Evolutionary conservation across 2,113 vertebrate genomes (phyloP), one percentile per base, ranked within the genome.

Genomic region (Crotophaga sulcirostris): DNA sequence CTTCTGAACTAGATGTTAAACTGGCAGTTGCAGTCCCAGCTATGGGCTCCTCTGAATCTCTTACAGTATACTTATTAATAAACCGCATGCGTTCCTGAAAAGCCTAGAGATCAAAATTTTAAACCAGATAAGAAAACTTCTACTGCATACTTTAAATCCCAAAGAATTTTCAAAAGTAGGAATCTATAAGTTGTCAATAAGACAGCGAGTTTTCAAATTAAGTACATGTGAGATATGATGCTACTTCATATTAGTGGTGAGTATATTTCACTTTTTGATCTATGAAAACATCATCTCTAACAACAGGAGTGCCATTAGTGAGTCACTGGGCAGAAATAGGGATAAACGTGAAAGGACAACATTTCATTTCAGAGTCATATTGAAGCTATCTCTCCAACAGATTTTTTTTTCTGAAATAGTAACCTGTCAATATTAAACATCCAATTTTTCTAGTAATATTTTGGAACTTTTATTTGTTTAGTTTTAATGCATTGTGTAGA

Each of bases 81-180:
- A 97, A 99, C 49, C 79, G 95, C 42, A 98, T n/a, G 45, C 98
- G 98, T 69, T 98, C 97, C 94, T 98, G 97, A 79, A 96, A 94
- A 93, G 98, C 98, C 99, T 99, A 63, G 16, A 92, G 80, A 93
- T 54, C 29, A 76, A 77, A 92, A 42, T 81, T 86, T 91, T 67
- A 82, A 76, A 84, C 47, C 49, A 89, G 51, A 21, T 55, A 75
- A 93, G 38, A 77, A 74, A 79, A 76, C 2, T 52, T 75, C 4
- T 56, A 36, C 24, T 51, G 33, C 8, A 54, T 67, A 44, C 56
- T 93, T 92, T 62, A 90, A 89, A 89, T 51, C 9, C 10, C 42
- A 54, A 72, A 76, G n/a, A 34, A 83, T 51, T 91, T 85, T 91
- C 21, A 59, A 45, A 89, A 66, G 14, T 33, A 62, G 23, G 23